Evolutionary conservation across 2,113 vertebrate species (phyloP), one percentile per base, ranked within the genome.

Genomic region (Oryzias woworae): DNA sequence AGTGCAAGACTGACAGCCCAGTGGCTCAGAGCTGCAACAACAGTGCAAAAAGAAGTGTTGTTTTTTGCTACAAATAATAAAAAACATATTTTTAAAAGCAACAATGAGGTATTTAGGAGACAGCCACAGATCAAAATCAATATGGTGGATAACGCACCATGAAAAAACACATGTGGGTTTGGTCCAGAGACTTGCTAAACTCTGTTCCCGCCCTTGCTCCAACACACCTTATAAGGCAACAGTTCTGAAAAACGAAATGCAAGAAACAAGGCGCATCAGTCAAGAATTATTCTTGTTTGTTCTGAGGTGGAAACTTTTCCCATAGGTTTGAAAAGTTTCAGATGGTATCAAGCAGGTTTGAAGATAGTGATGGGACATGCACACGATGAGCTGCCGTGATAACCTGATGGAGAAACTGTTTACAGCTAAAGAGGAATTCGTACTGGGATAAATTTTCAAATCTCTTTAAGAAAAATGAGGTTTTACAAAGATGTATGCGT

Each of bases 191-290:
- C 82, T 91, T 90, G 84, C 89, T 88, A 91, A 91, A 93, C 69
- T 69, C 16, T 62, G 87, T 80, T 88, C 86, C 84, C 84, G 87
- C 86, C 90, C 88, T 89, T 68, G 69, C 53, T 88, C 62, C 61
- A 82, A 66, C 81, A 77, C 62, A 51, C 91, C 91, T 89, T 92
- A 92, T 92, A 92, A 89, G 91, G 91, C 71, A 91, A 91, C 66
- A 80, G 83, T 71, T 83, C 75, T 82, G 82, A 87, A 78, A 74
- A 84, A 12, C 36, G 76, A 75, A 85, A 83, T 61, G 60, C 57
- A 60, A 77, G 45, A 68, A 66, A 53, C 52, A 61, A 47, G 16
- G 73, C 53, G 49, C 28, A 69, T 59, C 58, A 59, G 53, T 53
- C 53, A 59, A 69, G 49, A 47, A 53, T 55, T 14, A 20, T 10